Evolutionary conservation across 2,797 vertebrate species (phyloP).

Genomic region (Hydrophis major): DNA sequence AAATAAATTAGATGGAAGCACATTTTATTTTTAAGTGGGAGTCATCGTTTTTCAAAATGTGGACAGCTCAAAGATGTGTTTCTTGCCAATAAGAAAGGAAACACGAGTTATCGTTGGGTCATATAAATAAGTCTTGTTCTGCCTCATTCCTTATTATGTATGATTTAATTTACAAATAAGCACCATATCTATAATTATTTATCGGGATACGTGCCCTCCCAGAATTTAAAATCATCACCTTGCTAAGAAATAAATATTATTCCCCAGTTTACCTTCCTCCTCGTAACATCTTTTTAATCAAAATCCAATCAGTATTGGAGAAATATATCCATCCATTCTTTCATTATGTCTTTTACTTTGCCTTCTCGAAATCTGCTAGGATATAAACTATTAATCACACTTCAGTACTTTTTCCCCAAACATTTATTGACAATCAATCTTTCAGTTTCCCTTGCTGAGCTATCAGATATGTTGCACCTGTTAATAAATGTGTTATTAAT

Average conservation of each 20-base stretch:
- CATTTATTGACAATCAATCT: background rate
- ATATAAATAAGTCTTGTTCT: background rate
- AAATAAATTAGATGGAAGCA: background rate
- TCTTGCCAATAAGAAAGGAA: background rate
- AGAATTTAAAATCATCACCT: background rate
- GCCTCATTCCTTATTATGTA: background rate
- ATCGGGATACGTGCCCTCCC: background rate
- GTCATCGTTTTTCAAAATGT: background rate
- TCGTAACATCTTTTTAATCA: background rate
- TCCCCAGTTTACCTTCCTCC: background rate
- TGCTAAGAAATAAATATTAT: slow-evolving; percentile 1
- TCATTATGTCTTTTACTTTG: background rate
- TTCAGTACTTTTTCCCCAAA: background rate
- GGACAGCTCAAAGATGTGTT: background rate
- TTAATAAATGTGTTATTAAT: background rate
- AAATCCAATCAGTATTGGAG: background rate
- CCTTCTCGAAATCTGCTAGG: background rate
- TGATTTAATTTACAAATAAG: background rate
- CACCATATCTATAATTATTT: background rate
- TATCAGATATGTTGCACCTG: background rate
- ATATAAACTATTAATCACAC: background rate
- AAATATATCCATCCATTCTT: background rate
- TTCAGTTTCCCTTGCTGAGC: background rate
- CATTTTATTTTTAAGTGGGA: background rate
- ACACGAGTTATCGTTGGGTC: background rate